These are phyloP conservation scores for Poeciliopsis turrubarensis DNA, from an alignment of 2,113 vertebrate species.

Conservation along the genomic window DNA sequence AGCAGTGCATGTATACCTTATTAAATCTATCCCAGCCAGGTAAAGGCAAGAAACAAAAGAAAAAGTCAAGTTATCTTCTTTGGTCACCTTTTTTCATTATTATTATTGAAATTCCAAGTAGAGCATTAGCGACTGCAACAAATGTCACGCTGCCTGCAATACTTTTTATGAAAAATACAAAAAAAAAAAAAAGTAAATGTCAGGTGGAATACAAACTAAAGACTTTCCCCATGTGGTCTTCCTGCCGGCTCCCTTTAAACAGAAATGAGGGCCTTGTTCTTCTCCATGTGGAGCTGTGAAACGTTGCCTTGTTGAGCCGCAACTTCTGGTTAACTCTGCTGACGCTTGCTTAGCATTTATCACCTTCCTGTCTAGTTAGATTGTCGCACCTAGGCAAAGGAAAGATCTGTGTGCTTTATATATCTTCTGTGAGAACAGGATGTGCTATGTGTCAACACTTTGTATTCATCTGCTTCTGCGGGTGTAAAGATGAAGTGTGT, in stretches of 20 bases:
- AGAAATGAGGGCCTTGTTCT: neutral
- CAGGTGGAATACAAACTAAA: neutral
- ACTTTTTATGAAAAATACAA: neutral
- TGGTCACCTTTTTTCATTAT: neutral
- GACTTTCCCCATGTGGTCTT: neutral
- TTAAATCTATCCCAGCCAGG: neutral
- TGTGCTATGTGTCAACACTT: neutral
- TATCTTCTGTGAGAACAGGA: constrained; percentile 27
- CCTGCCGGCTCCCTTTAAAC: neutral
- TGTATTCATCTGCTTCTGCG: neutral
- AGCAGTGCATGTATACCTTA: neutral
- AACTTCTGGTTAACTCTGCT: constrained; percentile 7
- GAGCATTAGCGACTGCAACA: neutral
- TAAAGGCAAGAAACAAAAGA: neutral
- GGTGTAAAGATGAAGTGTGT: neutral
- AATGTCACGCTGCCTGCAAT: neutral
- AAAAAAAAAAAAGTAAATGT: neutral
- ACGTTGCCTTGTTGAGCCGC: constrained; percentile 11
- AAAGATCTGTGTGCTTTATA: constrained; percentile 9
- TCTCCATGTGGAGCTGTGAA: neutral
- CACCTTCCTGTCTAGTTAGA: constrained; percentile 20
- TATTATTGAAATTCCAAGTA: neutral
- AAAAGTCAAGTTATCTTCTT: neutral
- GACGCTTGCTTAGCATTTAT: neutral
- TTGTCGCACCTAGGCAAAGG: neutral